phyloP scores from a whole-genome alignment of 2,113 vertebrate genomes.

The Neoarius graeffei region DNA sequence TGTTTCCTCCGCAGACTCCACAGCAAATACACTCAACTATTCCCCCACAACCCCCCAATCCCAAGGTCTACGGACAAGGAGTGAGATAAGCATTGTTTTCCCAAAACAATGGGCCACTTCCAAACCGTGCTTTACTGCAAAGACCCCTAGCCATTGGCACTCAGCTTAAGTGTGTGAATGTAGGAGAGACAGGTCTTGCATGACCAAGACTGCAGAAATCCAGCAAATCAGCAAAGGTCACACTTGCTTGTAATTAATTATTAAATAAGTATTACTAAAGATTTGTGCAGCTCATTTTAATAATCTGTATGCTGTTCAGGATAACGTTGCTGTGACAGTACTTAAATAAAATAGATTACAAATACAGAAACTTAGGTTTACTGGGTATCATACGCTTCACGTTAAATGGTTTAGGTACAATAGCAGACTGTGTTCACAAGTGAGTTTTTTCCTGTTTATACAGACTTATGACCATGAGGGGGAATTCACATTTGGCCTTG shows the following conservation, averaged over 20 bases:
- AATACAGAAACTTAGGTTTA: neutral
- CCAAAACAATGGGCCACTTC: conserved; percentile 77
- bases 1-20: conserved; percentile 73
- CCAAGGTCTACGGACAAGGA: conserved; percentile 64
- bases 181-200: conserved; percentile 18
- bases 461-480: conserved; percentile 30
- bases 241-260: neutral
- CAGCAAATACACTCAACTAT: conserved; percentile 55
- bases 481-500: conserved; percentile 40
- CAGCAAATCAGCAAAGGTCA: conserved; percentile 3
- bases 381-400: neutral
- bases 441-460: conserved; percentile 44
- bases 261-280: neutral
- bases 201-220: conserved; percentile 29
- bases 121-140: conserved; percentile 57
- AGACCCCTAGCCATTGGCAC: conserved; percentile 52
- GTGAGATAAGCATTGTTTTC: conserved; percentile 79
- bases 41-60: conserved; percentile 35
- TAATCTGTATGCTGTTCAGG: neutral
- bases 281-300: neutral
- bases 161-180: conserved; percentile 59
- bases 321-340: neutral
- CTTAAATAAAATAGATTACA: neutral
- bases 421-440: conserved; percentile 2
- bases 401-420: conserved; percentile 2